Evolutionary conservation across 1,140 invertebrate species (phyloP), one percentile per base, ranked within the genome.

Genomic region (Eciton burchellii): DNA sequence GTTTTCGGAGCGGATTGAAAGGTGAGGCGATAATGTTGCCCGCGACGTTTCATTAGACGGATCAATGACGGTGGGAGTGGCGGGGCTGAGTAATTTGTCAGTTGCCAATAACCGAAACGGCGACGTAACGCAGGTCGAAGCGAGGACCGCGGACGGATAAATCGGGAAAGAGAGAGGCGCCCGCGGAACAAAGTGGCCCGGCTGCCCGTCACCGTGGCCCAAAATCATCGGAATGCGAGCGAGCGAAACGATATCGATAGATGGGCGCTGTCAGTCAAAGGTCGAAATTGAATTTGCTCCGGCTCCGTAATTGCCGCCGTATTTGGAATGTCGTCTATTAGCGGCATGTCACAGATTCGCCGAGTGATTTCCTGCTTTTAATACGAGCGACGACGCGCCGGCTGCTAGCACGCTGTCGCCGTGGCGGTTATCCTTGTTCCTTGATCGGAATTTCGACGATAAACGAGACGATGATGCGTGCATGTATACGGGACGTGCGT

Each of bases 271-370:
- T 91, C 89, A 91, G 87, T 91, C 84, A 89, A 90, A 86, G 59
- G 84, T 89, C 84, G 90, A 91, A 91, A 90, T 86, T 88, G 68
- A 89, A 86, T 81, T 83, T 86, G 87, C 77, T 88, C 84, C 83
- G 43, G 35, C 35, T 21, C 60, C 54, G 81, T 88, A 89, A 89
- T 89, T 89, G 86, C 16, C 72, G 2, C 72, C 86, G 83, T 84
- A 86, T 87, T 87, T 82, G 86, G 86, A 73, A 88, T 87, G 71
- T 82, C 71, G 82, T 82, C 24, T 63, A 87, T 87, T 88, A 77
- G 82, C 73, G 62, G 45, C 16, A 56, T 45, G 26, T 49, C 76
- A 24, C 43, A 16, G 43, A 65, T 45, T 57, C 41, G 35, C 59
- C 49, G 77, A 77, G 87, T 84, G 24, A 72, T 87, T 88, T 81